phyloP scores from a whole-genome alignment of 2,113 vertebrate genomes.

The Clupea harengus region DNA sequence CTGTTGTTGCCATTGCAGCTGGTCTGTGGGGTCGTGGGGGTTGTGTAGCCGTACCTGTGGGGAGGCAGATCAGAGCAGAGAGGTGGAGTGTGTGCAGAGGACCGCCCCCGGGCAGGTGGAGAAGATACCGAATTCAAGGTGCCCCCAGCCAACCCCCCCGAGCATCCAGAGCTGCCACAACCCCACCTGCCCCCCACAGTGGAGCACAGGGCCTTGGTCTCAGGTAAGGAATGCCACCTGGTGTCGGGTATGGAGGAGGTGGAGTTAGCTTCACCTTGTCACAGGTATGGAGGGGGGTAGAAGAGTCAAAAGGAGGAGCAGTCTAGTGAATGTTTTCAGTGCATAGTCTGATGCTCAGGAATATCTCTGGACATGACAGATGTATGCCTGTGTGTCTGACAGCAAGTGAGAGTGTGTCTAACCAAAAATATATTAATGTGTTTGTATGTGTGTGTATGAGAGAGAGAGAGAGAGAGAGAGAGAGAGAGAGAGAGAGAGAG shows the following conservation, averaged over 20 bases:
- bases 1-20: constrained; percentile 63
- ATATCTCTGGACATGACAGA: neutral
- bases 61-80: constrained; percentile 73
- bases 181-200: constrained; percentile 77
- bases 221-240: constrained; percentile 76
- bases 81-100: constrained; percentile 72
- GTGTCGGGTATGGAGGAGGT: constrained; percentile 74
- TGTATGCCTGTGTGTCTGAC: no score
- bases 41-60: constrained; percentile 79
- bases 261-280: neutral
- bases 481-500: neutral
- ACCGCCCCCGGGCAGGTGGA: constrained; percentile 58
- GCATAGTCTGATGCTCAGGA: neutral
- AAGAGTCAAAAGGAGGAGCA: no score
- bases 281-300: neutral
- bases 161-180: constrained; percentile 71
- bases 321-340: no score
- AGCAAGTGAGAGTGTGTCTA: neutral
- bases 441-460: neutral
- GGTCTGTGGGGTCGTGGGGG: constrained; percentile 82
- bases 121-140: constrained; percentile 60
- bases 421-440: neutral
- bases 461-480: neutral
- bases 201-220: constrained; percentile 79
- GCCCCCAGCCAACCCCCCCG: constrained; percentile 61